Base-by-base conservation (phyloP, 2,113 vertebrate genomes). In the Clarias gariepinus region DNA sequence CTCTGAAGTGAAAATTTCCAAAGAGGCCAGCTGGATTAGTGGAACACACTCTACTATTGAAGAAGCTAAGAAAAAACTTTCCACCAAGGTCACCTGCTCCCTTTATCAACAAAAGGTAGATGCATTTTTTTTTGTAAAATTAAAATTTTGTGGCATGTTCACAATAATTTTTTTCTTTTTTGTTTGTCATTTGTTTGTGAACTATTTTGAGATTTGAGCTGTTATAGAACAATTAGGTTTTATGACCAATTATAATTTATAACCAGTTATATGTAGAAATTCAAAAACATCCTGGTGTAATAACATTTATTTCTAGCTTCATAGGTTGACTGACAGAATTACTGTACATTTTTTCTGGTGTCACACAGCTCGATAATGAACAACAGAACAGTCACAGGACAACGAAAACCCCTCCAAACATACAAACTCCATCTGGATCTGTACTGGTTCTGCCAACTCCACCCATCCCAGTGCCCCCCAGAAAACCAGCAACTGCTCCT, bases 91-190 rank as follows among this genome's bases (percentile, higher is more conserved):
- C 61, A 85, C 84, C 25, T 91, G 90, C 86, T 83, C 87, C 60
- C 86, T 91, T 80, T 90, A 84, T 83, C 76, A 89, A 63, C 86
- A 87, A 18, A 41, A 61, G 82, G 90, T 91, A 84, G 10, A 84
- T 87, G 28, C 47, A 0, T 47, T 47, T 47, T 47, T 41, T 6
- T 41, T 41, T 41, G 41, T 41, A 41, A 41, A 41, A 41, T 41
- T 41, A 0, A 41, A 4, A 41, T 74, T 52, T 52, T 74, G 4
- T 25, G 41, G 41, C 21, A 0, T 12, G 9, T 25, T 6, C 3
- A 47, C 8, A 2, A 33, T 33, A 19, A 18, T 47, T 47, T 1
- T 47, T 47, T 47, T 7, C 8, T 47, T 47, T 7, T 47, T 47
- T 47, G 6, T 47, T 47, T 47, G 7, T 47, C 8, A 6, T 47